These are phyloP conservation scores for Ormyrus thymus DNA, from an alignment of 2,888 invertebrate genomes.

Conservation along the genomic window DNA sequence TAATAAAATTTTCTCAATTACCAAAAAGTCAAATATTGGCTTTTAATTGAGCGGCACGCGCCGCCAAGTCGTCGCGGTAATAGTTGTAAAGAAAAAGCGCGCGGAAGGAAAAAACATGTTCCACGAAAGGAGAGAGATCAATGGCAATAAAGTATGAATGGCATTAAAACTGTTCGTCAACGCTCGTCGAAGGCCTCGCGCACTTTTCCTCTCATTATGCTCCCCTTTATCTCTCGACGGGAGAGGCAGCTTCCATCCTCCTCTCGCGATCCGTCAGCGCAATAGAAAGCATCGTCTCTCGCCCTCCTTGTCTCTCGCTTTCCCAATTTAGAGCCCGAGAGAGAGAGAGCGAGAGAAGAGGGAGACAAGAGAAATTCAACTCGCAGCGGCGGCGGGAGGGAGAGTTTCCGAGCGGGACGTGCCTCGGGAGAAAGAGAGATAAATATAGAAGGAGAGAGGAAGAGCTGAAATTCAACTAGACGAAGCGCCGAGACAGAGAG, in stretches of 20 bases:
- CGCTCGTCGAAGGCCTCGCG: not conserved
- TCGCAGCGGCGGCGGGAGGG: not conserved
- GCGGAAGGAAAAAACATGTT: no score
- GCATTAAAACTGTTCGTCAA: not conserved
- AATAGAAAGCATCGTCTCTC: slow-evolving; percentile 59
- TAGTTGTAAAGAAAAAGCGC: no score
- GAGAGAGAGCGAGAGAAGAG: not conserved
- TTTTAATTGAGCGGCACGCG: no score
- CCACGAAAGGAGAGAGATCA: not conserved
- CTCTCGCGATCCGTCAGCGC: slow-evolving; percentile 28
- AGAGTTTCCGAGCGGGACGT: slow-evolving; percentile 10
- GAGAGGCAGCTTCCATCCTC: not conserved
- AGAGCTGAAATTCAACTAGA: slow-evolving; percentile 38
- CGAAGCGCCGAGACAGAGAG: slow-evolving; percentile 39
- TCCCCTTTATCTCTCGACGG: no score
- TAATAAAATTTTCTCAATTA: no score
- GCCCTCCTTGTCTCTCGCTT: slow-evolving; percentile 61
- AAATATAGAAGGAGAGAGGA: not conserved
- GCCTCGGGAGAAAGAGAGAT: slow-evolving; percentile 26
- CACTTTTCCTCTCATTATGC: not conserved
- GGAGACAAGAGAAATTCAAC: slow-evolving; percentile 1
- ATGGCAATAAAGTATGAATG: slow-evolving; percentile 10
- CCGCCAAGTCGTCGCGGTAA: no score
- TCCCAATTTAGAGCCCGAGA: slow-evolving; percentile 67
- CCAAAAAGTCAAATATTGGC: no score